Conservation (phyloP, 2,797 vertebrate species). For the Karalla daura region DNA sequence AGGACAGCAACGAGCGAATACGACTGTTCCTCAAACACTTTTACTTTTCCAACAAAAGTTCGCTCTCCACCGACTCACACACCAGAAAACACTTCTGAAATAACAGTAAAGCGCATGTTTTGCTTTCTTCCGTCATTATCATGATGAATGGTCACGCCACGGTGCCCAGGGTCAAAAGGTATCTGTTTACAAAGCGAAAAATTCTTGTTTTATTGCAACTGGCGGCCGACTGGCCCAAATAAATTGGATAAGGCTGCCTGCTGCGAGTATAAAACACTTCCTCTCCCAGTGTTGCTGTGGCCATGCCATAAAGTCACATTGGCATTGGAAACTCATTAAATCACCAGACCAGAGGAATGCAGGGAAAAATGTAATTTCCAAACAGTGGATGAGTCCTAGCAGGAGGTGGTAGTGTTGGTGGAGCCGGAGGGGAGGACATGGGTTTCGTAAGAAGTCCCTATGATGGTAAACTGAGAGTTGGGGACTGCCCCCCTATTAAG, state of each 20-base stretch:
- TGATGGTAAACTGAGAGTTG: slow-evolving; percentile 86
- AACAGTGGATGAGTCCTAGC: slow-evolving; percentile 66
- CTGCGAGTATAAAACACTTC: slow-evolving; percentile 27
- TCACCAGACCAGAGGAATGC: slow-evolving; percentile 85
- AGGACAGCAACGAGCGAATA: rapidly evolving
- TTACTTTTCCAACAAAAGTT: not conserved
- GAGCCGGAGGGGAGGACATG: too few species aligned
- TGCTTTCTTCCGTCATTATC: not conserved
- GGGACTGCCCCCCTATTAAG: slow-evolving; percentile 98
- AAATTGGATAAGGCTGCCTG: not conserved
- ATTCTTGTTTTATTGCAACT: not conserved
- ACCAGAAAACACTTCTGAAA: not conserved
- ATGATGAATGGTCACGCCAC: not conserved
- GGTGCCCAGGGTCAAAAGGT: not conserved
- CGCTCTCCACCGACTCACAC: not conserved
- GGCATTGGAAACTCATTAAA: slow-evolving; percentile 54
- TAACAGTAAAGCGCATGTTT: not conserved
- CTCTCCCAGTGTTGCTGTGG: not conserved
- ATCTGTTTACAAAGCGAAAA: not conserved
- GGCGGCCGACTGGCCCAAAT: slow-evolving; percentile 13
- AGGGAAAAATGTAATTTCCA: slow-evolving; percentile 86
- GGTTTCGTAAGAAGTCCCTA: slow-evolving; percentile 92
- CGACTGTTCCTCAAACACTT: not conserved
- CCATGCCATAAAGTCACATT: slow-evolving; percentile 47
- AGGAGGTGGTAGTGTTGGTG: too few species aligned